Evolutionary conservation across 2,797 vertebrate genomes (phyloP).

Genomic region (Coracias cyanogaster): DNA sequence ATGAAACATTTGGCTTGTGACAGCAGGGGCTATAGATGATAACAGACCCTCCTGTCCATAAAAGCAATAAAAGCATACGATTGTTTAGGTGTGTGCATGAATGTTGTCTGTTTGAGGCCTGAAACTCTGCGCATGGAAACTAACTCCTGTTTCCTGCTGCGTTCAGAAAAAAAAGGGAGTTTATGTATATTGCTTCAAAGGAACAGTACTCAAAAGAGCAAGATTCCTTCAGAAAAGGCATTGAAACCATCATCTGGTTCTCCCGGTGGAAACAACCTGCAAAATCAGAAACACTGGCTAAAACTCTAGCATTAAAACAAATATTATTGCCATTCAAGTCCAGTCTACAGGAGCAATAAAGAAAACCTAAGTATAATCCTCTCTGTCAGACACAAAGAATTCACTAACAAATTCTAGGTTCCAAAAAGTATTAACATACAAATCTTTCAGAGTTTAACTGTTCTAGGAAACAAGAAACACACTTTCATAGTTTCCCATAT

Average conservation of each 20-base stretch:
- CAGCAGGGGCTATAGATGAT: not conserved
- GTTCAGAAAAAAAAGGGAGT: not conserved
- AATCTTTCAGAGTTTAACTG: not conserved
- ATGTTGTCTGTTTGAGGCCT: not conserved
- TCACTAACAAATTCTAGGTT: not conserved
- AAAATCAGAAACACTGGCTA: not conserved
- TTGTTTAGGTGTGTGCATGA: fast-evolving
- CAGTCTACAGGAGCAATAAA: not conserved
- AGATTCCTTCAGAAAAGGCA: not conserved
- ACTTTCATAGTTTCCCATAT: not conserved
- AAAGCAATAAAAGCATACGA: not conserved
- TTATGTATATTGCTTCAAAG: not conserved
- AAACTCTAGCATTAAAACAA: not conserved
- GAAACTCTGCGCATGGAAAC: not conserved
- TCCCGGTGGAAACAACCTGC: not conserved
- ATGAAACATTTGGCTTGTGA: not conserved
- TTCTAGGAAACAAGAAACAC: not conserved
- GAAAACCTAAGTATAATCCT: not conserved
- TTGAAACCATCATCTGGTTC: not conserved
- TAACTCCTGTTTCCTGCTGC: not conserved
- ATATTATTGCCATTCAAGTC: not conserved
- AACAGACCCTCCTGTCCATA: not conserved
- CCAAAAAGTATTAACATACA: not conserved
- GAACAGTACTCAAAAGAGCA: not conserved
- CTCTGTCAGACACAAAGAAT: not conserved